Conservation (phyloP, 2,113 vertebrate species). For the Poeciliopsis occidentalis region DNA sequence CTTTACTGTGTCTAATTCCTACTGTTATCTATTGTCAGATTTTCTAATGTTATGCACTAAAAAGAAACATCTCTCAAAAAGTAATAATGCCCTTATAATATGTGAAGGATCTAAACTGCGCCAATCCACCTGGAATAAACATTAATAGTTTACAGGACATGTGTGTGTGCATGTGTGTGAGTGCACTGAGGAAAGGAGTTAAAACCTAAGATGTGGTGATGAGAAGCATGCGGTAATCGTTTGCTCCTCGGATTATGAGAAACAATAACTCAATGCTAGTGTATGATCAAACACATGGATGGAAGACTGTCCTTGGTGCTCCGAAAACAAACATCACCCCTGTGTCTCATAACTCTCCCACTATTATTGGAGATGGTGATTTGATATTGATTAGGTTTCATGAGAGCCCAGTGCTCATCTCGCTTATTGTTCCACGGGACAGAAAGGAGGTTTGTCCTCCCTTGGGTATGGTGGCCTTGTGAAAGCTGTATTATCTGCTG, state of each 20-base stretch:
- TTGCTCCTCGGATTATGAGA: conserved; percentile 69
- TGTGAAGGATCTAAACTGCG: neutral
- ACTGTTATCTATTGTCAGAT: too few species aligned
- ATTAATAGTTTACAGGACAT: neutral
- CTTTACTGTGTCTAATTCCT: too few species aligned
- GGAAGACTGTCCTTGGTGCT: conserved; percentile 63
- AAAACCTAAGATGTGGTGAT: conserved; percentile 43
- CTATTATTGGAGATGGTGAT: conserved; percentile 72
- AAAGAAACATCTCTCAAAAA: neutral
- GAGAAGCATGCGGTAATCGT: conserved; percentile 55
- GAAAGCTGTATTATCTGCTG: conserved; percentile 59
- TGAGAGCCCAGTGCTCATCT: conserved; percentile 57
- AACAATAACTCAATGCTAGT: conserved; percentile 72
- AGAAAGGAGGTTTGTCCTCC: conserved; percentile 57
- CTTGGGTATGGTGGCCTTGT: conserved; percentile 60
- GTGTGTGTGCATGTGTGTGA: neutral
- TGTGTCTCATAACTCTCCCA: conserved; percentile 77
- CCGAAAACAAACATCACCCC: conserved; percentile 71
- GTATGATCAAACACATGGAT: conserved; percentile 59
- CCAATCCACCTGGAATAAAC: conserved; percentile 20
- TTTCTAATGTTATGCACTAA: too few species aligned
- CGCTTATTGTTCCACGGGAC: conserved; percentile 72
- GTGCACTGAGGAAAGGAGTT: neutral
- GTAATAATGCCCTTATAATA: neutral
- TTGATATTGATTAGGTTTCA: conserved; percentile 82